Evolutionary conservation across 2,797 vertebrate species (phyloP), one percentile per base, ranked within the genome.

Genomic region (Enteromius radiatus): DNA sequence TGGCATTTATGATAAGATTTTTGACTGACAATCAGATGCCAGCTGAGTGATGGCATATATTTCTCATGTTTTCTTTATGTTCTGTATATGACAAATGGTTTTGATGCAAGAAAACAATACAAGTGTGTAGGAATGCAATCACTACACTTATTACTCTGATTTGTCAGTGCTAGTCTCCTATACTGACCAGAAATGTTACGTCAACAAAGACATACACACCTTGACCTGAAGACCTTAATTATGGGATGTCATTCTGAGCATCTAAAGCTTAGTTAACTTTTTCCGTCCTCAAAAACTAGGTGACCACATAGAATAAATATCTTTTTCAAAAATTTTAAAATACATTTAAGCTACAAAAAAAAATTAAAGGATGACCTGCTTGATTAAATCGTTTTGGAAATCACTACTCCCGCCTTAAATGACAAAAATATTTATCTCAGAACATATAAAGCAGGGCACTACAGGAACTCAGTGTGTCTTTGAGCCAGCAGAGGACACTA

Each of bases 401-500:
- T 65, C 73, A 21, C 56, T 33, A 65, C 21, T 21, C 17, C 17
- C 43, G 76, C 15, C 36, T 54, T 68, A 47, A 63, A 64, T 26
- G 12, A 73, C 56, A 64, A 64, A 78, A 64, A 59, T 41, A 41
- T 26, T 78, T 0, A 49, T 45, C 28, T 33, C 76, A 47, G 75
- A 31, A 82, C 36, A 68, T 49, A n/a, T 31, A 36, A 38, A 74
- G 56, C 41, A 81, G 23, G 33, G 7, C 19, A 71, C 36, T 28
- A 41, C 4, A 63, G 41, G 6, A 33, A 6, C 26, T 71, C 31
- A 28, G 77, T 69, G 76, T 79, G 63, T 76, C 59, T 38, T 77
- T 64, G 49, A 77, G 65, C 49, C 84, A 85, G 79, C 79, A 85
- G 84, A 81, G 74, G 84, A 80, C 74, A 71, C 79, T 78, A 82